Evolutionary conservation across 1,140 invertebrate genomes (phyloP), one percentile per base, ranked within the genome.

Genomic region (Panulirus ornatus): DNA sequence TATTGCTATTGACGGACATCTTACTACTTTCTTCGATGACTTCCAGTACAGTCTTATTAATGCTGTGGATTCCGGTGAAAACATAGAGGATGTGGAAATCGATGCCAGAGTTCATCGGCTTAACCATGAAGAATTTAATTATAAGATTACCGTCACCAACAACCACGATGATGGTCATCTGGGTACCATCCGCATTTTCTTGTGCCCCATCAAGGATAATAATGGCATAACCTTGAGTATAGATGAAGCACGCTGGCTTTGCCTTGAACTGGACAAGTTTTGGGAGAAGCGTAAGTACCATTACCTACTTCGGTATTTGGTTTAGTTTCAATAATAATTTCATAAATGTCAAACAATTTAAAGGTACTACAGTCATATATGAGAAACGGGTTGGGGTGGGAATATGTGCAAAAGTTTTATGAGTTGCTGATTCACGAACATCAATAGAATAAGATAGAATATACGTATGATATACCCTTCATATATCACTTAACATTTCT

Each of bases 21-120:
- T 97, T 11, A 94, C 95, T 27, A 97, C 96, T 38, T 97, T 95
- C 93, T 96, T 97, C 93, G 96, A 97, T 78, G 94, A 96, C 47
- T 96, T 95, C 92, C 95, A 96, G 92, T 92, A 96, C 27, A 95
- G 96, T 89, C 95, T 96, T 47, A 96, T 95, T 92, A 96, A 96
- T 92, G 95, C 95, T 82, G 88, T 97, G 27, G 94, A 94, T 40
- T 63, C 38, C 30, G 84, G 88, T 30, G 70, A 90, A 34, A 73
- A 90, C 44, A 81, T 91, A 14, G 79, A 76, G 63, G 88, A 90
- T 81, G 86, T 92, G 58, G 87, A 84, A 0, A 73, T 92, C 87
- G 94, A 94, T 51, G 95, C 95, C 14, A 94, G 95, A 82, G 95
- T 96, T 88, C 93, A 94, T 47, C 95, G 95, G 36, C 92, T 95